Evolutionary conservation across 2,888 invertebrate genomes (phyloP), one percentile per base, ranked within the genome.

Genomic region (Quadroppia sp.): DNA sequence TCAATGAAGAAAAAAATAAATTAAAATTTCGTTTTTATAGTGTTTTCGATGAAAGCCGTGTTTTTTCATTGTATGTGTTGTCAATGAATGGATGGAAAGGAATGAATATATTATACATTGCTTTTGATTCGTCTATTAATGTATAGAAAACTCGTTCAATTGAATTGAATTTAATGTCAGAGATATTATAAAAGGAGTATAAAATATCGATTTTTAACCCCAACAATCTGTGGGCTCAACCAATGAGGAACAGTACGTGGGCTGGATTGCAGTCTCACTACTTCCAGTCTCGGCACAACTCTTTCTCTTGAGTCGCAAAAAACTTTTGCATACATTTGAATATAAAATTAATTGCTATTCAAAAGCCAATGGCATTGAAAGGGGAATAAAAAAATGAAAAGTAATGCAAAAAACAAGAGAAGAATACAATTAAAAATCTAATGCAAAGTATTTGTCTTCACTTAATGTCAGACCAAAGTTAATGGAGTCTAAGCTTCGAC

Each of bases 141-240:
- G 2, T 17, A 50, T 4, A 50, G 32, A 25, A 28, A 61, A 53
- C 2, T 53, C 20, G 11, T 45, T n/a, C 23, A 53, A 7, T 53
- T 13, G 25, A 61, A 23, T 15, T 7, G 36, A 61, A 32, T 32
- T 15, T 61, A 36, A 61, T 36, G 61, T 13, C 2, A 53, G 17
- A 61, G 17, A 61, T 61, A 61, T 59, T 61, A 32, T 32, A 61
- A 59, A 67, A 67, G 67, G 67, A 67, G 67, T 67, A 67, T 67
- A 67, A 67, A 67, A 67, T 67, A 67, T 67, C 40, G 67, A 67
- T 67, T 67, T 67, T 67, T 67, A 67, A 67, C 36, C 67, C 40
- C 40, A 40, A 42, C 67, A 67, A 20, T 67, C 30, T 40, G n/a
- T 67, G n/a, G n/a, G n/a, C 13, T 23, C 20, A 67, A 13, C 67